These are phyloP conservation scores for Cyprinodon diabolis DNA, from an alignment of 2,797 vertebrate species.

Conservation along the genomic window DNA sequence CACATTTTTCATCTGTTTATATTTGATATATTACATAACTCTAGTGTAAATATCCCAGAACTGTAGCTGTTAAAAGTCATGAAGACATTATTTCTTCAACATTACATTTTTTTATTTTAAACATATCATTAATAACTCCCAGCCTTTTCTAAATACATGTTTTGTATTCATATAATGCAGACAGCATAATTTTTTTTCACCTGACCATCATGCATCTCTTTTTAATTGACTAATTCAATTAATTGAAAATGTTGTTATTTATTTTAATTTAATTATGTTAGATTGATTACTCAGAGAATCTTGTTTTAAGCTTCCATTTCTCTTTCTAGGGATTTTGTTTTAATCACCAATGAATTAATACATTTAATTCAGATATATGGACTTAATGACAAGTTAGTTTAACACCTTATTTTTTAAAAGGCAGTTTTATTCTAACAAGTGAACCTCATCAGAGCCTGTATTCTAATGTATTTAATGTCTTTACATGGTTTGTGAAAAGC, in stretches of 20 bases:
- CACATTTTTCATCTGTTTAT: slow-evolving; percentile 6
- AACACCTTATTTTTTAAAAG: not conserved
- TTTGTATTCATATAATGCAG: too few relatives aligned
- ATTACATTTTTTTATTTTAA: not conserved
- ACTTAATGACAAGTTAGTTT: not conserved
- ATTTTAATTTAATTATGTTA: too few relatives aligned
- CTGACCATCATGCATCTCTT: too few relatives aligned
- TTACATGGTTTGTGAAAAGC: not conserved
- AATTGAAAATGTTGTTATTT: too few relatives aligned
- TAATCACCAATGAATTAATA: not conserved
- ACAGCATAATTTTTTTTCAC: too few relatives aligned
- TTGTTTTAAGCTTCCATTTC: too few relatives aligned
- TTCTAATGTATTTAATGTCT: not conserved
- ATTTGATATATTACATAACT: not conserved
- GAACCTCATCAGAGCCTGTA: not conserved
- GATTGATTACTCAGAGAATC: too few relatives aligned
- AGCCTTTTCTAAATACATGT: too few relatives aligned
- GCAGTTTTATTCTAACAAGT: not conserved
- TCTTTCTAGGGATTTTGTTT: too few relatives aligned
- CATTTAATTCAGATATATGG: not conserved
- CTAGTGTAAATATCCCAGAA: slow-evolving; percentile 1
- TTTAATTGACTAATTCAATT: too few relatives aligned
- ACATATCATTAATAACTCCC: not conserved
- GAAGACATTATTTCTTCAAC: not conserved
- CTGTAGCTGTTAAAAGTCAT: not conserved